Percentiles rank a stretch among this genome's conserved stretches.
Evolutionary conservation across 2,888 invertebrate species (phyloP).

Genomic region (Drosophila rellima): DNA sequence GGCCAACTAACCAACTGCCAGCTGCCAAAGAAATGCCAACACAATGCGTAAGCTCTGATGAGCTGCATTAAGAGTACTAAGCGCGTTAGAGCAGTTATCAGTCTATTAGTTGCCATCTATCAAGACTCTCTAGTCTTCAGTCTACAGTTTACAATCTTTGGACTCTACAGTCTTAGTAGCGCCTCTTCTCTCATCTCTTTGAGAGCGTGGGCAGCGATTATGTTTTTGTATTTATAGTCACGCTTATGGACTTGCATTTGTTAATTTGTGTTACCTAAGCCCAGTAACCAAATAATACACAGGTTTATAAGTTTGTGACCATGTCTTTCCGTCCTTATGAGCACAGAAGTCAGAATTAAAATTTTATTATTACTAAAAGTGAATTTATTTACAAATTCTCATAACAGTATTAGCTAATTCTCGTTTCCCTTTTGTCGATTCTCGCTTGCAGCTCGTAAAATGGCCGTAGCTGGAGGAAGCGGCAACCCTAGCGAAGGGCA

Average conservation of each 20-base stretch:
- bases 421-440: neutral
- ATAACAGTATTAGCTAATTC: neutral
- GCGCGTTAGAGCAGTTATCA: slow-evolving; percentile 78
- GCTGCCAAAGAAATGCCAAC: slow-evolving; percentile 50
- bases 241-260: slow-evolving; percentile 52
- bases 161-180: slow-evolving; percentile 4
- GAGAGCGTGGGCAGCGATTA: slow-evolving; percentile 49
- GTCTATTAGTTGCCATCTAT: slow-evolving; percentile 71
- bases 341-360: too few relatives aligned
- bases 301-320: neutral
- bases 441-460: slow-evolving; percentile 48
- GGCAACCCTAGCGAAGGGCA: slow-evolving; percentile 44
- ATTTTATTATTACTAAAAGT: too few relatives aligned
- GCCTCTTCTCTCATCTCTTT: slow-evolving; percentile 4
- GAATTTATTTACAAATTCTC: too few relatives aligned
- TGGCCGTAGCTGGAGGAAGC: slow-evolving; percentile 58
- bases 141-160: neutral
- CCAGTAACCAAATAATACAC: neutral
- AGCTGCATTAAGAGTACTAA: slow-evolving; percentile 53
- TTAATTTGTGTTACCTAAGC: neutral
- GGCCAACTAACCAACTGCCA: slow-evolving; percentile 17
- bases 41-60: slow-evolving; percentile 74
- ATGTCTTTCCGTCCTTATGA: too few relatives aligned
- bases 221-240: slow-evolving; percentile 36
- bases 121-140: slow-evolving; percentile 17